Conservation (phyloP, 1,140 invertebrate species). For the Ceratina japonica region DNA sequence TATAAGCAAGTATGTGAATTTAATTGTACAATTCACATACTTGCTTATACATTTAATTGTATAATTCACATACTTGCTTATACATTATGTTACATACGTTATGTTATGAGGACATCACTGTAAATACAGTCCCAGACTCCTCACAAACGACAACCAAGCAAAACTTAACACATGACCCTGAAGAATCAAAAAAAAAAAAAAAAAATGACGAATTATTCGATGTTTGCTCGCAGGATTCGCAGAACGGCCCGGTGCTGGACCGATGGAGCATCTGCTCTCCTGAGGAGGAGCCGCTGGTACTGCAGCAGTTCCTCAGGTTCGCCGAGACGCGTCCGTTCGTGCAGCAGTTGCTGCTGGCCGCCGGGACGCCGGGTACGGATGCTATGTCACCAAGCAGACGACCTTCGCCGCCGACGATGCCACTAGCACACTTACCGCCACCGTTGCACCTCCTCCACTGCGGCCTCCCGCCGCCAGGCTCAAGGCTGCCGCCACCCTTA, state of each 20-base stretch:
- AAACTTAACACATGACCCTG: background rate
- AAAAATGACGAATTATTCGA: background rate
- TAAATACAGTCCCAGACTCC: too few relatives aligned
- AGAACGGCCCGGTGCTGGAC: constrained; percentile 87
- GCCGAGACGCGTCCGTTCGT: constrained; percentile 90
- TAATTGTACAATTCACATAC: too few relatives aligned
- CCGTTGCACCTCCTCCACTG: constrained; percentile 80
- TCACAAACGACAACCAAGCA: too few relatives aligned
- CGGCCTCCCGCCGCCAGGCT: constrained; percentile 76
- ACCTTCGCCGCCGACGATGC: constrained; percentile 82
- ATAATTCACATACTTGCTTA: too few relatives aligned
- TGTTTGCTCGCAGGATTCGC: constrained; percentile 81
- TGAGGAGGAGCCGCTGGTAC: constrained; percentile 91
- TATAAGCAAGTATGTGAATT: too few relatives aligned
- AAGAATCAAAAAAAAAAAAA: background rate
- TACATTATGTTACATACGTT: too few relatives aligned
- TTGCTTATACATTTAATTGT: too few relatives aligned
- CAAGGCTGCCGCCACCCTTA: constrained; percentile 77
- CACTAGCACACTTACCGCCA: constrained; percentile 81
- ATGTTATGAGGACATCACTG: too few relatives aligned
- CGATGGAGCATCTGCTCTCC: constrained; percentile 90
- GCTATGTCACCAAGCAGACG: constrained; percentile 85
- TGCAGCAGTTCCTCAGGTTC: constrained; percentile 93
- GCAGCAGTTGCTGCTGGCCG: constrained; percentile 88
- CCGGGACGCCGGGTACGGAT: constrained; percentile 80